Evolutionary conservation across 2,113 vertebrate species (phyloP), one percentile per base, ranked within the genome.

Genomic region (Phoenicopterus ruber): DNA sequence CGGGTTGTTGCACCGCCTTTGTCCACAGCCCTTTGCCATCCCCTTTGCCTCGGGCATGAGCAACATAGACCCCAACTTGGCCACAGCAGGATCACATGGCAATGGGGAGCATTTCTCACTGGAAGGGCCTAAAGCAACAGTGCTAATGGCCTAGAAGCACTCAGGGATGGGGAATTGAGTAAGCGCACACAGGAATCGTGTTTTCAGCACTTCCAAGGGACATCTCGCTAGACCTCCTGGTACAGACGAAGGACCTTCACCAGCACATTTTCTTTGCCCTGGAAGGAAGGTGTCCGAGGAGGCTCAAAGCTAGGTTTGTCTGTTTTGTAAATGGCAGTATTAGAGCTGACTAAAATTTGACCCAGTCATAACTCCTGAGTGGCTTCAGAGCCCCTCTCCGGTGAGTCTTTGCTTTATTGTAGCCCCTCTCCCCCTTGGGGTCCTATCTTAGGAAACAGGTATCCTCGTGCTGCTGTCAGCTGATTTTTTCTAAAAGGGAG

Each of bases 171-270:
- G 47, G 29, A 87, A 17, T 0, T 5, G 55, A 19, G 16, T 38
- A n/a, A 78, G 46, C 0, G 0, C 1, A 1, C 24, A 12, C 6
- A 54, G 67, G 55, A 84, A 31, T 57, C 3, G 1, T 20, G 57
- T 65, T 76, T n/a, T 44, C 49, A 76, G 29, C 58, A 11, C 17
- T 59, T 90, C 38, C n/a, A 13, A n/a, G 16, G 29, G 62, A 72
- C 7, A 9, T 16, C 25, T 36, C 1, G 0, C 40, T 21, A 20
- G 36, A 67, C 13, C 14, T 46, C 11, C 70, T 38, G 17, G 17
- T 32, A 38, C 29, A 57, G 34, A 22, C 10, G 12, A 61, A 44
- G 52, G 13, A 82, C 17, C 13, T 55, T 47, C 28, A 32, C 10
- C 40, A 42, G 38, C 24, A 36, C 15, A 21, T 29, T 70, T 55